Evolutionary conservation across 2,797 vertebrate genomes (phyloP).

Genomic region (Aeoliscus strigatus): DNA sequence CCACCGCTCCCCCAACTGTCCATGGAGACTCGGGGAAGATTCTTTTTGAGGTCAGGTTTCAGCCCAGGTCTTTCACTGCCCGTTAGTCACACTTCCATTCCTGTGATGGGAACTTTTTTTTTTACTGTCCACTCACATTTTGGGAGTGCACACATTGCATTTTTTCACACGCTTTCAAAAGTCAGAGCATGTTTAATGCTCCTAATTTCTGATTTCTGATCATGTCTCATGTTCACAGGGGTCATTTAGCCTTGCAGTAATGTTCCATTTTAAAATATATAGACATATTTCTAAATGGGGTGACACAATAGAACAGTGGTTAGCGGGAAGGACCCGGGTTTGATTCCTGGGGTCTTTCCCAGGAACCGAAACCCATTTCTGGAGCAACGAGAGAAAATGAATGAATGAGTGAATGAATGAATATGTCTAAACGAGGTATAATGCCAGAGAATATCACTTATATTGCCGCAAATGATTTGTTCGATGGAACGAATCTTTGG

Average conservation of each 20-base stretch:
- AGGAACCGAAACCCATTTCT: too few relatives aligned
- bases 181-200: conserved; percentile 60
- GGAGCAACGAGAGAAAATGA: too few relatives aligned
- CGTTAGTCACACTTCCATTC: conserved; percentile 68
- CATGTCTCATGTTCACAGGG: conserved; percentile 50
- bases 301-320: too few relatives aligned
- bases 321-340: too few relatives aligned
- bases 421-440: too few relatives aligned
- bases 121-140: conserved; percentile 53
- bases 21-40: conserved; percentile 59
- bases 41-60: conserved; percentile 68
- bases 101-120: conserved; percentile 52
- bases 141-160: conserved; percentile 55
- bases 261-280: too few relatives aligned
- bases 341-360: too few relatives aligned
- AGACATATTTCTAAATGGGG: too few relatives aligned
- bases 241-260: conserved; percentile 47
- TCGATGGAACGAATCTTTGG: too few relatives aligned
- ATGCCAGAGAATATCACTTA: too few relatives aligned
- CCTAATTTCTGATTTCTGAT: conserved; percentile 62
- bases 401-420: too few relatives aligned
- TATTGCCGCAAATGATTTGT: too few relatives aligned
- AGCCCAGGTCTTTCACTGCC: conserved; percentile 57
- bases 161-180: conserved; percentile 55
- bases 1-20: conserved; percentile 64